phyloP scores from a whole-genome alignment of 2,888 invertebrate genomes.

The Doris montereyensis region DNA sequence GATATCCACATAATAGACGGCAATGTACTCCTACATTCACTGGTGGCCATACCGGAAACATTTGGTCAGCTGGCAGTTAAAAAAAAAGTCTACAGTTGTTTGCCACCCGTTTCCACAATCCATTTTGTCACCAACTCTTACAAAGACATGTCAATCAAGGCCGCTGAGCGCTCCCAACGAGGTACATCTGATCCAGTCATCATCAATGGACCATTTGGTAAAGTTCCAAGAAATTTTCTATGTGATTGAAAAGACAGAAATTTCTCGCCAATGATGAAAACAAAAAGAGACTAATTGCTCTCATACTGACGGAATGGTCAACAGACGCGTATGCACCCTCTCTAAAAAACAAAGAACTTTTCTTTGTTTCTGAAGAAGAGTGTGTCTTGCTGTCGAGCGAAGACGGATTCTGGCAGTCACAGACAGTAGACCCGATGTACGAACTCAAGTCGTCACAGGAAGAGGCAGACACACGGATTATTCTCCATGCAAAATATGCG shows the following conservation, averaged over 20 bases:
- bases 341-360: not conserved
- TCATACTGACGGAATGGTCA: not conserved
- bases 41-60: not conserved
- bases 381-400: not conserved
- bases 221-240: not conserved
- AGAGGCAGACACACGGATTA: not conserved
- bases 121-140: not conserved
- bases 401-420: too few species aligned
- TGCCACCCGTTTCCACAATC: not conserved
- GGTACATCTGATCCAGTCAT: not conserved
- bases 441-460: not conserved
- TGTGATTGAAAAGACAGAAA: too few species aligned
- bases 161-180: not conserved
- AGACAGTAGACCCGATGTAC: too few species aligned
- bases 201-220: not conserved
- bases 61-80: not conserved
- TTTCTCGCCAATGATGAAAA: not conserved
- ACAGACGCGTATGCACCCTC: too few species aligned
- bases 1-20: not conserved
- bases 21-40: not conserved
- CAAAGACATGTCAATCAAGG: not conserved
- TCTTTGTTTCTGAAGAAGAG: not conserved
- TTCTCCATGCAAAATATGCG: not conserved
- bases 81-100: not conserved
- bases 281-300: not conserved